phyloP scores from a whole-genome alignment of 2,113 vertebrate genomes.

The Platysteira castanea region DNA sequence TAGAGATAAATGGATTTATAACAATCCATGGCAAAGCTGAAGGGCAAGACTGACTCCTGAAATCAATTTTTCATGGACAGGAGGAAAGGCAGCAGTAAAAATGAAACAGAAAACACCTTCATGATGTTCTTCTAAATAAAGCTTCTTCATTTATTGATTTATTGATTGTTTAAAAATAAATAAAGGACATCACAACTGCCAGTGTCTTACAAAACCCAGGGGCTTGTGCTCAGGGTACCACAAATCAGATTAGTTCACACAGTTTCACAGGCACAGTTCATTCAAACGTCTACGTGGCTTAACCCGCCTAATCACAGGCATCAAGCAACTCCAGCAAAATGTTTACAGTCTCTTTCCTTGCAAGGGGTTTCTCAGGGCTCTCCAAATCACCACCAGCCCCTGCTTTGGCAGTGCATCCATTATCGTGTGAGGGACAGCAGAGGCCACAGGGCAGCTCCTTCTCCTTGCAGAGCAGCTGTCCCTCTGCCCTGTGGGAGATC shows the following conservation, averaged over 20 bases:
- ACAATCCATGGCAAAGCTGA: neutral
- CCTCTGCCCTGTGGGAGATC: neutral
- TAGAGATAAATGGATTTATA: neutral
- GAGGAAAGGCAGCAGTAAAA: neutral
- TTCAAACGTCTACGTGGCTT: neutral
- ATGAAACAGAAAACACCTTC: neutral
- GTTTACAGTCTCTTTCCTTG: neutral
- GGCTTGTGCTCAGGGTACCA: neutral
- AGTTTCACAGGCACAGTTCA: neutral
- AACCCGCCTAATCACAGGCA: neutral
- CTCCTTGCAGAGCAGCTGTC: neutral
- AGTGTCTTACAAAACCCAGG: neutral
- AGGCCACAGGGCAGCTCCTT: neutral
- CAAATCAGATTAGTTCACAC: neutral
- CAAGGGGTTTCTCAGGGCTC: neutral
- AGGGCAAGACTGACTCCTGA: neutral
- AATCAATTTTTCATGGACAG: neutral
- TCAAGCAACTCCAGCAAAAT: neutral
- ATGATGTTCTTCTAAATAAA: neutral
- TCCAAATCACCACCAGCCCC: neutral
- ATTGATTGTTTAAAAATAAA: neutral
- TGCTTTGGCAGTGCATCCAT: neutral
- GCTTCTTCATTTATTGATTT: neutral
- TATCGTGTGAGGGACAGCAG: neutral
- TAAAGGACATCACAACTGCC: neutral